Conservation (phyloP, 30 jellyfish, hydroid and myxozoan species). For the Turritopsis rubra region DNA sequence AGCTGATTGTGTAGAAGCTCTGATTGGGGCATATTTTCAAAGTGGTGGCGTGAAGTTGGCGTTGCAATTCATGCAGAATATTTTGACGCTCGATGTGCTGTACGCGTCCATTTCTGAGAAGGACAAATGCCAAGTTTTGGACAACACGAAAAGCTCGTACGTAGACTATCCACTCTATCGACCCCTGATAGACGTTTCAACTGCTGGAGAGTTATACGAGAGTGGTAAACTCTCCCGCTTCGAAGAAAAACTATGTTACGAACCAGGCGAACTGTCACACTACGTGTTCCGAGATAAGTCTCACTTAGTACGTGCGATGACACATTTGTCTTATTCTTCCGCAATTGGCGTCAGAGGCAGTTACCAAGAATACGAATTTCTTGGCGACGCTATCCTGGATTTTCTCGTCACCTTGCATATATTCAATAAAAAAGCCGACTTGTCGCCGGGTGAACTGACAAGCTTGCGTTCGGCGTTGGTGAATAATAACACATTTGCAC, state of each 20-base stretch:
- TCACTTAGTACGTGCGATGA: conserved; percentile 59
- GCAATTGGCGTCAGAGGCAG: conserved; percentile 45
- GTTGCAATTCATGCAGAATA: conserved; percentile 36
- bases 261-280: too few species aligned
- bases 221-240: conserved; percentile 16
- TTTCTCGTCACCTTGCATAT: conserved; percentile 55
- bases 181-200: not conserved
- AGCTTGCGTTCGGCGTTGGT: conserved; percentile 76
- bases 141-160: conserved; percentile 22
- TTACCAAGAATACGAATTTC: conserved; percentile 81
- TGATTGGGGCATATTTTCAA: conserved; percentile 68
- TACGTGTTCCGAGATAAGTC: conserved; percentile 67
- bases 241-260: conserved; percentile 43
- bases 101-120: not conserved
- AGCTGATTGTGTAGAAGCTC: conserved; percentile 87
- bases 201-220: conserved; percentile 27
- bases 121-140: not conserved
- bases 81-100: not conserved
- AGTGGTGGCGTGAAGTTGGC: conserved; percentile 49
- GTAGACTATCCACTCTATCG: conserved; percentile 43
- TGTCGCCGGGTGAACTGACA: conserved; percentile 74
- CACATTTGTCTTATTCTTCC: conserved; percentile 65
- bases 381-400: conserved; percentile 88
- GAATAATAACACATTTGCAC: conserved; percentile 77
- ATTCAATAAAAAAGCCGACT: conserved; percentile 16